Evolutionary conservation across 2,113 vertebrate genomes (phyloP).

Genomic region (Catharus minimus): DNA sequence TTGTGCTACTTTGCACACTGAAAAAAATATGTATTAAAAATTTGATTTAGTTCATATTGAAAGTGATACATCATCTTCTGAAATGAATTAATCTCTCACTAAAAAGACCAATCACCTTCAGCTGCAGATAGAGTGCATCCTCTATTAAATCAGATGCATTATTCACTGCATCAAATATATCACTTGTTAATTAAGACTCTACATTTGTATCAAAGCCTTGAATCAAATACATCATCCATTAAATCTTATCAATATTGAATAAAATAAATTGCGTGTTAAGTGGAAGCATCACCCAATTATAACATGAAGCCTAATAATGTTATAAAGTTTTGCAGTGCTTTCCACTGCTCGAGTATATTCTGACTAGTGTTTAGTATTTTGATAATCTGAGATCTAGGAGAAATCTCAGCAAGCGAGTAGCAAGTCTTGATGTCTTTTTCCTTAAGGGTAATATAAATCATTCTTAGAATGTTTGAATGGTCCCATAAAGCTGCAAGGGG

Average conservation of each 20-base stretch:
- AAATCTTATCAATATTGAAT: constrained; percentile 69
- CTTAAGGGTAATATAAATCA: constrained; percentile 24
- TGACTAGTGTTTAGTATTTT: background rate
- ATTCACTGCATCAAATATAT: constrained; percentile 66
- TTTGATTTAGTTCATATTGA: constrained; percentile 57
- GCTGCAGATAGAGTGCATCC: constrained; percentile 58
- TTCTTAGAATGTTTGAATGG: background rate
- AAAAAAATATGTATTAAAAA: background rate
- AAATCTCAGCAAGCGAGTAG: background rate
- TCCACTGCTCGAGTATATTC: background rate
- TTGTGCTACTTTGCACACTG: constrained; percentile 32
- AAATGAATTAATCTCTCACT: constrained; percentile 69
- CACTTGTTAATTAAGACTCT: constrained; percentile 68
- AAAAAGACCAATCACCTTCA: constrained; percentile 68
- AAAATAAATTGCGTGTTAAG: constrained; percentile 68
- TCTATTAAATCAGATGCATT: constrained; percentile 68
- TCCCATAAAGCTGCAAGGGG: background rate
- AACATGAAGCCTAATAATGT: background rate
- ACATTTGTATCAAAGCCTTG: constrained; percentile 45
- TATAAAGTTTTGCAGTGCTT: constrained; percentile 29
- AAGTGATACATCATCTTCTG: constrained; percentile 66
- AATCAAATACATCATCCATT: constrained; percentile 58
- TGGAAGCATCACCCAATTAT: constrained; percentile 55
- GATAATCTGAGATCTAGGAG: background rate
- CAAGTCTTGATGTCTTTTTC: constrained; percentile 9